phyloP scores from a whole-genome alignment of 2,113 vertebrate species.

The Platysteira castanea region DNA sequence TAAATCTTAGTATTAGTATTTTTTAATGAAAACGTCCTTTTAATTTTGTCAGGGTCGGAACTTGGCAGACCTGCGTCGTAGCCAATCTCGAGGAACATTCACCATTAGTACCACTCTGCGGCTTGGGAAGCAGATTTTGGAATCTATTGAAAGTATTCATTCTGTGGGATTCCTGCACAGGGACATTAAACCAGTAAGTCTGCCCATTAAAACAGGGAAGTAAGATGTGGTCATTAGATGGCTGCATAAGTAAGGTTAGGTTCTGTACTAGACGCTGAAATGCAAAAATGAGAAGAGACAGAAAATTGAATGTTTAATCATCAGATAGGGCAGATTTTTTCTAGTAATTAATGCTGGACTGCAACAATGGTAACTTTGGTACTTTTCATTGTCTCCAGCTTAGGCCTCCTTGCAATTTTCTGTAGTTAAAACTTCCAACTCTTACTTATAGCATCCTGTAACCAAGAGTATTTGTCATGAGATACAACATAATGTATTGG shows the following conservation, averaged over 20 bases:
- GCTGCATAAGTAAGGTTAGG: background rate
- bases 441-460: background rate
- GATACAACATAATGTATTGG: background rate
- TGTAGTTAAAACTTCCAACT: background rate
- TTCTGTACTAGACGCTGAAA: background rate
- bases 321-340: background rate
- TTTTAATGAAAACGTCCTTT: background rate
- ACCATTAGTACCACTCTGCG: conserved; percentile 93
- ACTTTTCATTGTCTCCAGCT: background rate
- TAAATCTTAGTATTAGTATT: background rate
- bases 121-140: conserved; percentile 93
- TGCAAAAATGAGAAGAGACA: background rate
- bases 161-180: conserved; percentile 96
- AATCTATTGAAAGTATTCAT: conserved; percentile 98
- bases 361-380: background rate
- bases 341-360: background rate
- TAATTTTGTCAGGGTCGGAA: conserved; percentile 86
- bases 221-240: background rate
- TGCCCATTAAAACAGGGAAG: background rate
- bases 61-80: conserved; percentile 93
- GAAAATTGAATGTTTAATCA: background rate
- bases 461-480: background rate
- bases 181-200: conserved; percentile 95
- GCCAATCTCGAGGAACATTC: conserved; percentile 92
- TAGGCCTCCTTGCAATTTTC: background rate